phyloP scores from a whole-genome alignment of 2,888 invertebrate genomes.

The Prenolepis imparis region DNA sequence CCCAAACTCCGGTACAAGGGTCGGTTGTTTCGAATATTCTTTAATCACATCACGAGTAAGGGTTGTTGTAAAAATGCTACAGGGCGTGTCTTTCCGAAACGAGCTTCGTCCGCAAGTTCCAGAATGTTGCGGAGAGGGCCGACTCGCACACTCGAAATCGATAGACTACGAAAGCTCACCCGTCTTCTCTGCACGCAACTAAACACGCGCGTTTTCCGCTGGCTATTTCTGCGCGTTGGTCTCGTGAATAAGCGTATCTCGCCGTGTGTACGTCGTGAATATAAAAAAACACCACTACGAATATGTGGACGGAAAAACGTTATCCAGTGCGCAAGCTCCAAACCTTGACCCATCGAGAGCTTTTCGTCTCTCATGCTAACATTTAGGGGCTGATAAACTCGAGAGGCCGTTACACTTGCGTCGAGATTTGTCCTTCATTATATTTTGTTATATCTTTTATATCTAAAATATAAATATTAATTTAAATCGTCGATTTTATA shows the following conservation, averaged over 20 bases:
- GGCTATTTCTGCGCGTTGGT: slow-evolving; percentile 41
- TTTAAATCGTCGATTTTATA: not conserved
- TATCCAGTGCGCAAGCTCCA: slow-evolving; percentile 68
- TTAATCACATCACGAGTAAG: slow-evolving; percentile 1
- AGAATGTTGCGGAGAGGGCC: not conserved
- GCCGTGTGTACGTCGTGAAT: not conserved
- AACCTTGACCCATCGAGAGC: slow-evolving; percentile 63
- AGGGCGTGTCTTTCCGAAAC: slow-evolving; percentile 33
- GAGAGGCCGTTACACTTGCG: slow-evolving; percentile 26
- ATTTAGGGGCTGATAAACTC: slow-evolving; percentile 53
- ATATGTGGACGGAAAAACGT: slow-evolving; percentile 25
- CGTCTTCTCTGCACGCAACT: not conserved
- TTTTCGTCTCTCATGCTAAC: slow-evolving; percentile 37
- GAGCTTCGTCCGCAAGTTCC: not conserved
- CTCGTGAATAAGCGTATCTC: slow-evolving; percentile 23
- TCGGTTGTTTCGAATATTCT: not conserved
- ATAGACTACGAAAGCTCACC: slow-evolving; percentile 16
- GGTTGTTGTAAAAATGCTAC: not conserved
- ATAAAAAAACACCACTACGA: slow-evolving; percentile 15
- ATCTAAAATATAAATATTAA: not conserved
- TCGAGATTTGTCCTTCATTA: not conserved
- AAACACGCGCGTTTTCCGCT: slow-evolving; percentile 23
- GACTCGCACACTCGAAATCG: slow-evolving; percentile 30
- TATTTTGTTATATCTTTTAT: not conserved
- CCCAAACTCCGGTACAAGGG: not conserved